phyloP scores from a whole-genome alignment of 2,888 invertebrate species.

The Nephrotoma guestfalica region DNA sequence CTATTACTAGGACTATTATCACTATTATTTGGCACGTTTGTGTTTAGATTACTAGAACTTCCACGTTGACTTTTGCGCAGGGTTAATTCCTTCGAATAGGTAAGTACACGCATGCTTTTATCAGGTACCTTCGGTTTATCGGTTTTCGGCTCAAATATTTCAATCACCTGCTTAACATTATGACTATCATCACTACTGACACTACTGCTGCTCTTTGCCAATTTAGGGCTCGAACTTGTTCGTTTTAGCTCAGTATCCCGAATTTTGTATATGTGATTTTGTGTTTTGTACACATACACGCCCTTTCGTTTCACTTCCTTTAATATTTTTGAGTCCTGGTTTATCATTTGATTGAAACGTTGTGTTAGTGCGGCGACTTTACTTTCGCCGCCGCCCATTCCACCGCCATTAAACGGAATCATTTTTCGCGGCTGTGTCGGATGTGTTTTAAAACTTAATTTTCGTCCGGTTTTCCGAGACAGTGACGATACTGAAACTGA shows the following conservation, averaged over 20 bases:
- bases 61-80: conserved; percentile 11
- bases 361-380: conserved; percentile 53
- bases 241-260: conserved; percentile 23
- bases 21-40: conserved; percentile 3
- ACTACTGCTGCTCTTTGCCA: conserved; percentile 13
- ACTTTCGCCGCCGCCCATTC: conserved; percentile 23
- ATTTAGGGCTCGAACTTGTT: conserved; percentile 9
- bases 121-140: conserved; percentile 25
- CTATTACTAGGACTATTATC: not conserved
- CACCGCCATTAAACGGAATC: conserved; percentile 20
- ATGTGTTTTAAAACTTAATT: conserved; percentile 5
- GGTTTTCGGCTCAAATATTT: conserved; percentile 27
- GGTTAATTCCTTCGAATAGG: conserved; percentile 23
- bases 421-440: conserved; percentile 2
- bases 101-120: conserved; percentile 24
- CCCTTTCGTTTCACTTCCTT: conserved; percentile 42
- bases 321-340: conserved; percentile 29
- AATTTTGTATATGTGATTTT: conserved; percentile 29
- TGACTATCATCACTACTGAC: conserved; percentile 9
- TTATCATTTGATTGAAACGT: conserved; percentile 51
- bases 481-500: not conserved
- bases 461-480: not conserved
- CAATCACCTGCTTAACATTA: conserved; percentile 25
- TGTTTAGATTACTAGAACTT: not conserved
- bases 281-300: conserved; percentile 34